Percentiles rank a stretch among this genome's conserved stretches.
These are phyloP conservation scores for Paradisaea rubra DNA, from an alignment of 2,113 vertebrate species.

Conservation along the genomic window DNA sequence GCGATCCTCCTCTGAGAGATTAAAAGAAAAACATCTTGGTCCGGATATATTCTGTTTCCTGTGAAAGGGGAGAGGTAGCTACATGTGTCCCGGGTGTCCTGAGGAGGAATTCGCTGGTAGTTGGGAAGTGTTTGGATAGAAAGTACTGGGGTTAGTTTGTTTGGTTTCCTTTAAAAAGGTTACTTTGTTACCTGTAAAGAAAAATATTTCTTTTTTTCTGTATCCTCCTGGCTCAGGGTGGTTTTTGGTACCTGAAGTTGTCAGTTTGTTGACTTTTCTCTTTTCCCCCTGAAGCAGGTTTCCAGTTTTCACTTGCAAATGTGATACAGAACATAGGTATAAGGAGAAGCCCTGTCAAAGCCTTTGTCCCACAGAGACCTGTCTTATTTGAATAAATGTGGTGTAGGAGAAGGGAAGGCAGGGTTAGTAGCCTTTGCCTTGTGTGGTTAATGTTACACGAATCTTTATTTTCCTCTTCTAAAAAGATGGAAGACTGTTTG, in stretches of 20 bases:
- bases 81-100: not conserved
- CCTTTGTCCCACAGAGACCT: not conserved
- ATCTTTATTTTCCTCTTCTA: not conserved
- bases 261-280: not conserved
- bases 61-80: not conserved
- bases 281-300: not conserved
- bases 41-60: not conserved
- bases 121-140: not conserved
- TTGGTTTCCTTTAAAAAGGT: not conserved
- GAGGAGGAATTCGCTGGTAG: not conserved
- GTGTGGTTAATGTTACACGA: not conserved
- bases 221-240: not conserved
- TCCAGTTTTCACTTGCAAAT: not conserved
- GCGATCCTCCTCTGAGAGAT: not conserved
- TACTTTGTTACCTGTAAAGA: not conserved
- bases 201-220: not conserved
- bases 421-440: conserved; percentile 4
- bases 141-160: not conserved
- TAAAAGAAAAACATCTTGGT: not conserved
- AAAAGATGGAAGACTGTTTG: conserved; percentile 80
- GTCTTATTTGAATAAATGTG: not conserved
- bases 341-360: not conserved
- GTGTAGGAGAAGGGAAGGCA: not conserved
- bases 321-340: not conserved
- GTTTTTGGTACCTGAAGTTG: not conserved